These are phyloP conservation scores for Autographa gamma DNA, from an alignment of 2,888 invertebrate genomes.

Conservation along the genomic window DNA sequence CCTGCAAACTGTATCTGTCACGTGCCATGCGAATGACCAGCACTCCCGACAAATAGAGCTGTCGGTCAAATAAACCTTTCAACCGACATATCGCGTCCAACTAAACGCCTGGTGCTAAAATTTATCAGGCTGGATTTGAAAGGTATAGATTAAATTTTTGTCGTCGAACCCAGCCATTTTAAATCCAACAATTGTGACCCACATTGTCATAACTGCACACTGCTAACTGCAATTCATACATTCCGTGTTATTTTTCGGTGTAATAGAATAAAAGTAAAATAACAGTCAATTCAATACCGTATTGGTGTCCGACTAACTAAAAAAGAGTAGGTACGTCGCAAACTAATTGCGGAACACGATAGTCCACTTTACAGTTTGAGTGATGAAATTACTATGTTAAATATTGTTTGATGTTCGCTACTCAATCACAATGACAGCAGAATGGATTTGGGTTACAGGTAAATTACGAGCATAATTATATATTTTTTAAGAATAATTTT, in stretches of 20 bases:
- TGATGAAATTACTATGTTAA: slow-evolving; percentile 3
- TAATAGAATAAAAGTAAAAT: slow-evolving; percentile 49
- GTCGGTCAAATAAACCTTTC: slow-evolving; percentile 60
- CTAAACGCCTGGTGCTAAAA: slow-evolving; percentile 51
- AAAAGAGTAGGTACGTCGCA: not conserved
- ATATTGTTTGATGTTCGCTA: not conserved
- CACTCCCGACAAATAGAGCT: slow-evolving; percentile 64
- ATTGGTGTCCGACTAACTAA: slow-evolving; percentile 22
- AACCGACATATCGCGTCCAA: slow-evolving; percentile 46
- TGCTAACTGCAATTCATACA: slow-evolving; percentile 15
- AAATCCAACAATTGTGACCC: slow-evolving; percentile 37
- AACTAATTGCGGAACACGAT: slow-evolving; percentile 18
- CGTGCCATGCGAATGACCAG: slow-evolving; percentile 69
- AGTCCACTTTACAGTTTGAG: slow-evolving; percentile 3
- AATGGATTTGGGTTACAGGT: not conserved
- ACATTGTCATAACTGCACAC: slow-evolving; percentile 22
- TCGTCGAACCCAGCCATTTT: slow-evolving; percentile 26
- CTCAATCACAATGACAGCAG: not conserved
- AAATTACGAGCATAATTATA: not conserved
- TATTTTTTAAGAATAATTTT: not conserved
- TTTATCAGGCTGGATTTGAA: slow-evolving; percentile 47
- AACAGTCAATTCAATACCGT: slow-evolving; percentile 30
- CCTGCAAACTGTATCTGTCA: slow-evolving; percentile 65
- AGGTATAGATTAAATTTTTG: slow-evolving; percentile 52
- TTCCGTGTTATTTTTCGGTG: slow-evolving; percentile 28